phyloP scores from a whole-genome alignment of 2,113 vertebrate species.

The Chitala chitala region DNA sequence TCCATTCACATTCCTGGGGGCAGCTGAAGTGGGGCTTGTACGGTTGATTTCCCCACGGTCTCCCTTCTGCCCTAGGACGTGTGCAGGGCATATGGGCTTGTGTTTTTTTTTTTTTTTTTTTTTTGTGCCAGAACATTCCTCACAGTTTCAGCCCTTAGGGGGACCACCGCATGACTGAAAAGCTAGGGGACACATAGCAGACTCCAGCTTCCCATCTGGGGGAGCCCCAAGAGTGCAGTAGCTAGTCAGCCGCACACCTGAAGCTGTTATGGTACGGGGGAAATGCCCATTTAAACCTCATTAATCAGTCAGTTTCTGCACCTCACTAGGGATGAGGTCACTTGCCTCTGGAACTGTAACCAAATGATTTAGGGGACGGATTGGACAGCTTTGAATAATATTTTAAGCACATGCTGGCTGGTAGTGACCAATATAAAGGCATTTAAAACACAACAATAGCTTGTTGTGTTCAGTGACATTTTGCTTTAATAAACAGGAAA shows the following conservation, averaged over 20 bases:
- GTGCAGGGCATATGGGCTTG: slow-evolving; percentile 47
- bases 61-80: slow-evolving; percentile 38
- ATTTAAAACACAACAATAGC: background rate
- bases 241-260: slow-evolving; percentile 44
- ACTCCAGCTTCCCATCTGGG: background rate
- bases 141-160: background rate
- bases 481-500: too few species aligned
- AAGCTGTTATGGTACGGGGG: slow-evolving; percentile 35
- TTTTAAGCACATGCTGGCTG: slow-evolving; percentile 19
- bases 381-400: slow-evolving; percentile 1
- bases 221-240: slow-evolving; percentile 25
- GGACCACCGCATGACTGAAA: background rate
- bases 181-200: background rate
- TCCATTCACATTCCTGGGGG: slow-evolving; percentile 35
- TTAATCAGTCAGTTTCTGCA: slow-evolving; percentile 48
- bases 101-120: slow-evolving; percentile 47
- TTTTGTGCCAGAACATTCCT: slow-evolving; percentile 29
- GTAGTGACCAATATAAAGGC: slow-evolving; percentile 9
- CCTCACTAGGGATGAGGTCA: slow-evolving; percentile 44
- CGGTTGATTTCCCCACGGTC: slow-evolving; percentile 46
- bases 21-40: slow-evolving; percentile 50
- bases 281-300: slow-evolving; percentile 40
- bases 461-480: background rate
- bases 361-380: background rate
- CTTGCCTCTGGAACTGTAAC: slow-evolving; percentile 18